Evolutionary conservation across 2,888 invertebrate genomes (phyloP), one percentile per base, ranked within the genome.

Genomic region (Leucoptera coffeella): DNA sequence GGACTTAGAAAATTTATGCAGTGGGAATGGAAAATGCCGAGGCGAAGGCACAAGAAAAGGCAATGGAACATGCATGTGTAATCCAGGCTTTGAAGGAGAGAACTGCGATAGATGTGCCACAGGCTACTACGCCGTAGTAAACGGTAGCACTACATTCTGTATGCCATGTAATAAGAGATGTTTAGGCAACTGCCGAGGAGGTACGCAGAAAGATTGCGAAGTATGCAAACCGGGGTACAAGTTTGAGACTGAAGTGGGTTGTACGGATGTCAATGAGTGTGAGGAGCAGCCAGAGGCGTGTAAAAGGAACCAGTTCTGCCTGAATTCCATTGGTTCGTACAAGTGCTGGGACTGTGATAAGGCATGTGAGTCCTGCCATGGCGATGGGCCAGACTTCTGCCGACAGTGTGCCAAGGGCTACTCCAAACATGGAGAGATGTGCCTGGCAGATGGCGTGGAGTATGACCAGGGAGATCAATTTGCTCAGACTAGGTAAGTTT

Each of bases 21-120:
- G 57, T 36, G 85, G 82, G 2, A 87, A 85, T 60, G 94, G 95
- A 1, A 82, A 80, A 50, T 78, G 78, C 36, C 56, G 77, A 34
- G 96, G 96, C 1, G 81, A 82, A 33, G 96, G 96, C 0, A 94
- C 93, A 0, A 74, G 95, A 22, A 89, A 89, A 53, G 97, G 97
- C 1, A 91, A 85, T 45, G 97, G 96, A 0, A 80, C 83, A 32
- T 97, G 97, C 47, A 60, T 75, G 9, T 97, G 96, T 54, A 81
- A 92, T 42, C 43, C 51, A 4, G 95, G 92, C 1, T 96, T 96
- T 48, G 43, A 51, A 0, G 93, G 93, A 1, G 75, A 78, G 0
- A 54, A 71, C 14, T 97, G 97, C 56, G 75, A 82, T 28, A 58
- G 74, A n/a, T 97, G 97, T 53, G 72, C 75, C 9, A 47, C 59